These are phyloP conservation scores for Avahi laniger DNA, from an alignment of 2,797 vertebrate species.

Conservation along the genomic window DNA sequence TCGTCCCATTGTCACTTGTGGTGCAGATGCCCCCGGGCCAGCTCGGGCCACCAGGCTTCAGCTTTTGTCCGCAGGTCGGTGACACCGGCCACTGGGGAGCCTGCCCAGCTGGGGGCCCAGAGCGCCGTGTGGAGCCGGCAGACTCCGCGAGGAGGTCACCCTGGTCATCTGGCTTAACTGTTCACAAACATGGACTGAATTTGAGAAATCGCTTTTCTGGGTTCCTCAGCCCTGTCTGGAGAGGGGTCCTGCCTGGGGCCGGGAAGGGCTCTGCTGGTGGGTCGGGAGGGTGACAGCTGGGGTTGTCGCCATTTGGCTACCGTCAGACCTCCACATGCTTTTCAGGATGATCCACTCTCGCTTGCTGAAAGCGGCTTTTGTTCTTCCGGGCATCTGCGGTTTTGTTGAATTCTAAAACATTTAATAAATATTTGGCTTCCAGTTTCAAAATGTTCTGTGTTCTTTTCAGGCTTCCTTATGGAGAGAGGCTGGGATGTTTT, in stretches of 20 bases:
- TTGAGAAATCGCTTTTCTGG: neutral
- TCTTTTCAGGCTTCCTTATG: neutral
- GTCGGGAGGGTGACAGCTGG: too few species aligned
- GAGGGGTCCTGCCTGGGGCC: neutral
- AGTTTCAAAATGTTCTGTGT: neutral
- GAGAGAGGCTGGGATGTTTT: neutral
- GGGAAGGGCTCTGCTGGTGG: neutral
- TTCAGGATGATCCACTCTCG: fast-evolving
- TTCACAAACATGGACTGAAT: neutral
- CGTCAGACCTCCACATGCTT: too few species aligned
- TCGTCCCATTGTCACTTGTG: fast-evolving
- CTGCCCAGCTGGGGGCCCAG: neutral
- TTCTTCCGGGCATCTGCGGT: neutral
- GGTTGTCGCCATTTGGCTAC: too few species aligned
- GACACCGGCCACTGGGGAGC: neutral
- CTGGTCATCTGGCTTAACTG: neutral
- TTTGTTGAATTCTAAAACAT: neutral
- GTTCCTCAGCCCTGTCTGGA: fast-evolving
- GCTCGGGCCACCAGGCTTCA: fast-evolving
- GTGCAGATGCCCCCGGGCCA: fast-evolving
- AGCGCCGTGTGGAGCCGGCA: fast-evolving
- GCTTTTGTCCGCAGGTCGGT: fast-evolving
- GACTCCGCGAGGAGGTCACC: fast-evolving
- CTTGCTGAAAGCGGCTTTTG: neutral
- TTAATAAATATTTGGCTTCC: neutral